Conservation (phyloP, 2,113 vertebrate species). For the Nasalis larvatus region DNA sequence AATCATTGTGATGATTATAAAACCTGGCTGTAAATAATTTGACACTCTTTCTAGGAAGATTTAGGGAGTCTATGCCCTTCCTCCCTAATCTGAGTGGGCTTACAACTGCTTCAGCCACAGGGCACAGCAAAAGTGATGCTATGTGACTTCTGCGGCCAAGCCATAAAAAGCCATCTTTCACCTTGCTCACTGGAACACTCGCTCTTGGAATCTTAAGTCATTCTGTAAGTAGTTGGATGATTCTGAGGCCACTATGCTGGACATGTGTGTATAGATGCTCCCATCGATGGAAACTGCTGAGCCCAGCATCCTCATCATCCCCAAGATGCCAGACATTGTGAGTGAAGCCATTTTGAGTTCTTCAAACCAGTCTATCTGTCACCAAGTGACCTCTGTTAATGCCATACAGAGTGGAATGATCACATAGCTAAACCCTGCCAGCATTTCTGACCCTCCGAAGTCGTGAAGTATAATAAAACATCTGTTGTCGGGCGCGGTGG, state of each 20-base stretch:
- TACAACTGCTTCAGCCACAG: neutral
- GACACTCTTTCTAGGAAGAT: neutral
- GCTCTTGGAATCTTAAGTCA: neutral
- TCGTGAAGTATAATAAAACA: neutral
- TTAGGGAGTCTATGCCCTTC: neutral
- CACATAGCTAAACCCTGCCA: neutral
- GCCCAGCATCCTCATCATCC: neutral
- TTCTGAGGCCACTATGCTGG: neutral
- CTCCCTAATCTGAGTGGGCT: neutral
- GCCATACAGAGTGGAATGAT: neutral
- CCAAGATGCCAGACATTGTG: neutral
- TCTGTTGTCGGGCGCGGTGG: too few species aligned
- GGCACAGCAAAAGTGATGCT: neutral
- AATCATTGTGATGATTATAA: neutral
- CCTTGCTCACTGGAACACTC: neutral
- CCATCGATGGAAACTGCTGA: neutral
- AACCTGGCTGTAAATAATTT: neutral
- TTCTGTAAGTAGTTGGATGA: neutral
- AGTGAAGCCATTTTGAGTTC: neutral
- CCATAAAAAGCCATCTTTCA: neutral
- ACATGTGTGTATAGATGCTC: neutral
- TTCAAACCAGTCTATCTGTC: neutral
- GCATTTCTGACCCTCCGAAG: neutral
- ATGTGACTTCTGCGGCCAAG: neutral
- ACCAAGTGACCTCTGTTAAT: neutral